Evolutionary conservation across 2,888 invertebrate genomes (phyloP).

Genomic region (Pantelozetes paolii): DNA sequence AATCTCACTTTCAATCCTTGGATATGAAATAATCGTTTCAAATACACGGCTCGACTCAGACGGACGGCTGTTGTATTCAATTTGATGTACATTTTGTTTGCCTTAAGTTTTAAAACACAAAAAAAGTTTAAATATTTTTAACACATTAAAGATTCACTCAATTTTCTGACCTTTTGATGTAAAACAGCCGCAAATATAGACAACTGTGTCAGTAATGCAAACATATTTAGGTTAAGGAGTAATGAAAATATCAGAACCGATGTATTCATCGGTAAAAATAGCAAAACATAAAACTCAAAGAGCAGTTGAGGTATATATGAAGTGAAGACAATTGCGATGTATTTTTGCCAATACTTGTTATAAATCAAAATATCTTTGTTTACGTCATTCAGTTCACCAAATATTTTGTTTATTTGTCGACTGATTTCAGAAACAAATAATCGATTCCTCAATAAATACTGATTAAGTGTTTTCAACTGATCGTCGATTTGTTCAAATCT

Average conservation of each 20-base stretch:
- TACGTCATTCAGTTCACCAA: neutral
- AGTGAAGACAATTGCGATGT: too few species aligned
- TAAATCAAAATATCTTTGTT: neutral
- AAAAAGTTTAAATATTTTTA: neutral
- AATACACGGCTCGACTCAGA: neutral
- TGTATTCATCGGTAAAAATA: slow-evolving; percentile 20
- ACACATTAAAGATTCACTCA: neutral
- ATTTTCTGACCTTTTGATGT: neutral
- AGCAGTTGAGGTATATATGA: slow-evolving; percentile 8
- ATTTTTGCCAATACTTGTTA: slow-evolving; percentile 26
- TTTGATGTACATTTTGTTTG: neutral
- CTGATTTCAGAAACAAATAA: too few species aligned
- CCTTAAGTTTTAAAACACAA: neutral
- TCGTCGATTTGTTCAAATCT: neutral
- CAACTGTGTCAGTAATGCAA: slow-evolving; percentile 3
- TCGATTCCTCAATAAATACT: neutral
- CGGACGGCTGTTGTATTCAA: neutral
- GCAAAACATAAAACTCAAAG: neutral
- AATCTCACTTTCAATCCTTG: neutral
- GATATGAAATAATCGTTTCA: neutral
- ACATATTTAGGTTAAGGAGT: neutral
- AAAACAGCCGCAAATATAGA: slow-evolving; percentile 3
- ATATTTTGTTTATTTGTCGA: neutral
- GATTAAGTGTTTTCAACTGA: neutral
- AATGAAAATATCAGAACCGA: neutral